Percentiles rank a stretch among this genome's conserved stretches.
These are phyloP conservation scores for Melanotaenia pygmaea DNA, from an alignment of 2,797 vertebrate species.

Conservation along the genomic window DNA sequence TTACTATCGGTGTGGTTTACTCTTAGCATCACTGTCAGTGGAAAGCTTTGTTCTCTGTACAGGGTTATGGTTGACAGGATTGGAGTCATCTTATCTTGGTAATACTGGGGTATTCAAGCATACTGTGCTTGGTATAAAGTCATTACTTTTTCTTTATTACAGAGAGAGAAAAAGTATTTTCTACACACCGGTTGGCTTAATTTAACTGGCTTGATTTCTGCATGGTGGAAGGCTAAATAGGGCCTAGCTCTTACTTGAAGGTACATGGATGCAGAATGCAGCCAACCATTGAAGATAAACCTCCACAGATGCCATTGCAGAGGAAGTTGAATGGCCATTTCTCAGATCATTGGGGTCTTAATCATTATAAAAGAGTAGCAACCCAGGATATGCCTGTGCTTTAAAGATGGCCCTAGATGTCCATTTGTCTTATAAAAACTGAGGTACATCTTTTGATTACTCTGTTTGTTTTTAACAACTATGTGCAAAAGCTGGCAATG, in stretches of 20 bases:
- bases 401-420: conserved; percentile 62
- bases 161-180: conserved; percentile 30
- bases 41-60: conserved; percentile 44
- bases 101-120: conserved; percentile 37
- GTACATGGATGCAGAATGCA: conserved; percentile 63
- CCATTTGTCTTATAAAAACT: conserved; percentile 62
- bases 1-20: conserved; percentile 63
- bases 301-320: conserved; percentile 68
- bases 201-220: conserved; percentile 69
- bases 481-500: conserved; percentile 42
- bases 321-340: conserved; percentile 75
- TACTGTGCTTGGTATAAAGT: conserved; percentile 33
- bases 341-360: conserved; percentile 75
- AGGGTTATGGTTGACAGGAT: conserved; percentile 52
- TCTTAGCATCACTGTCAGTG: conserved; percentile 40
- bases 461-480: conserved; percentile 69
- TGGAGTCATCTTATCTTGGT: conserved; percentile 63
- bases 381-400: conserved; percentile 56
- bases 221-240: conserved; percentile 69
- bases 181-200: conserved; percentile 59
- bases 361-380: conserved; percentile 72
- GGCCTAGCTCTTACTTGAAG: conserved; percentile 51
- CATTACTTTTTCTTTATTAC: conserved; percentile 53
- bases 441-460: conserved; percentile 60
- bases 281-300: conserved; percentile 75